phyloP scores from a whole-genome alignment of 2,888 invertebrate genomes.

The Sicus ferrugineus region DNA sequence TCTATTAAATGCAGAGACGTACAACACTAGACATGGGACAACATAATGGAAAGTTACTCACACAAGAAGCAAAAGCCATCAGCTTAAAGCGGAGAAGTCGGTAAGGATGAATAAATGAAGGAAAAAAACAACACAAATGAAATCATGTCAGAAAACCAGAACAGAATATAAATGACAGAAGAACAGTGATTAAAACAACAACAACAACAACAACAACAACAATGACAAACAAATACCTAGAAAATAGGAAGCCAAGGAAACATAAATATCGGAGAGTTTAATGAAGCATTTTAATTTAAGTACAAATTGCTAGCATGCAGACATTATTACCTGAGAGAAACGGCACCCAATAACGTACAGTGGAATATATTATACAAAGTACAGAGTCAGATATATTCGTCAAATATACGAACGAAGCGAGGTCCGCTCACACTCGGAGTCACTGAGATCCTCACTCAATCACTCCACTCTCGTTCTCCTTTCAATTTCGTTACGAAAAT shows the following conservation, averaged over 20 bases:
- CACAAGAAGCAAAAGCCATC: neutral
- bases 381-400: too few relatives aligned
- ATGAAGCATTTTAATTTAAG: constrained; percentile 7
- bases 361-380: too few relatives aligned
- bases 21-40: neutral
- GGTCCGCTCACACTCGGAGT: too few relatives aligned
- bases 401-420: too few relatives aligned
- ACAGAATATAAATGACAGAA: neutral
- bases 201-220: neutral
- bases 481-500: too few relatives aligned
- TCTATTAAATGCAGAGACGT: neutral
- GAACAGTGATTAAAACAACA: neutral
- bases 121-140: neutral
- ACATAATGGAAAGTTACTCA: neutral
- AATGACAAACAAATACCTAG: neutral
- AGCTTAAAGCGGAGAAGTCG: neutral
- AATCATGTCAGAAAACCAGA: neutral
- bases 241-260: neutral
- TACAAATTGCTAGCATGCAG: too few relatives aligned
- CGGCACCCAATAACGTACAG: too few relatives aligned
- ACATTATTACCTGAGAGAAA: too few relatives aligned
- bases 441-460: too few relatives aligned
- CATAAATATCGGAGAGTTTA: neutral
- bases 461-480: too few relatives aligned
- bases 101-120: neutral